Percentiles rank a stretch among this genome's conserved stretches.
Evolutionary conservation across 2,797 vertebrate genomes (phyloP).

Genomic region (Microctenopoma steveboyesi): DNA sequence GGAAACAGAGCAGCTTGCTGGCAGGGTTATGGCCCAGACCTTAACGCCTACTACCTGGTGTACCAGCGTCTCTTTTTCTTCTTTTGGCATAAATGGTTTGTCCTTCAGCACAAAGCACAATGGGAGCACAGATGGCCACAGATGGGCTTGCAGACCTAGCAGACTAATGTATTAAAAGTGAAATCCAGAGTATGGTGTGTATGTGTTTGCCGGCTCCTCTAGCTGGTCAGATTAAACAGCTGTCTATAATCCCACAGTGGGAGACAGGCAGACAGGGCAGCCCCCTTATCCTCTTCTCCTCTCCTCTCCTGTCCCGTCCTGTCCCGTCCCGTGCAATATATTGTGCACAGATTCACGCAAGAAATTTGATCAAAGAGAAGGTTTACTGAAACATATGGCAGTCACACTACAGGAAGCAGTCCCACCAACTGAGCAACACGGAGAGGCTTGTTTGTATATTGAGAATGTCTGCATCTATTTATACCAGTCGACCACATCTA

Average conservation of each 20-base stretch:
- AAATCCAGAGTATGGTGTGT: slow-evolving; percentile 74
- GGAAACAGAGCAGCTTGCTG: slow-evolving; percentile 29
- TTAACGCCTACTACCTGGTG: slow-evolving; percentile 43
- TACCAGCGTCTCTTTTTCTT: slow-evolving; percentile 18
- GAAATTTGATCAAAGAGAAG: slow-evolving; percentile 36
- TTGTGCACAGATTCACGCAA: slow-evolving; percentile 1
- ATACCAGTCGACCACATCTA: slow-evolving; percentile 55
- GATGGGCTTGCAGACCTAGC: slow-evolving; percentile 75
- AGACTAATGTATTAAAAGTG: slow-evolving; percentile 85
- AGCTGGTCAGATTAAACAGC: slow-evolving; percentile 86
- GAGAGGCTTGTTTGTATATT: slow-evolving; percentile 61
- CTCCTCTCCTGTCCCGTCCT: background rate
- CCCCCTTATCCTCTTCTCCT: slow-evolving; percentile 39
- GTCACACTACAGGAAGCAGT: slow-evolving; percentile 39
- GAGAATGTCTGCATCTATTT: slow-evolving; percentile 69
- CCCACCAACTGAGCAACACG: slow-evolving; percentile 20
- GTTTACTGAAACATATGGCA: slow-evolving; percentile 46
- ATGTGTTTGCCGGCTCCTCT: slow-evolving; percentile 73
- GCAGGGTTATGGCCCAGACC: slow-evolving; percentile 11
- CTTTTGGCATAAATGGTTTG: slow-evolving; percentile 47
- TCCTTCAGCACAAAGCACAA: slow-evolving; percentile 71
- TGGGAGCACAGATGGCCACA: slow-evolving; percentile 81
- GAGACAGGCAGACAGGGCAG: slow-evolving; percentile 57
- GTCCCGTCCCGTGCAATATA: background rate
- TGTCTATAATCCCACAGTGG: slow-evolving; percentile 82